These are phyloP conservation scores for Thalassarche chlororhynchos DNA, from an alignment of 2,113 vertebrate species.

Conservation along the genomic window DNA sequence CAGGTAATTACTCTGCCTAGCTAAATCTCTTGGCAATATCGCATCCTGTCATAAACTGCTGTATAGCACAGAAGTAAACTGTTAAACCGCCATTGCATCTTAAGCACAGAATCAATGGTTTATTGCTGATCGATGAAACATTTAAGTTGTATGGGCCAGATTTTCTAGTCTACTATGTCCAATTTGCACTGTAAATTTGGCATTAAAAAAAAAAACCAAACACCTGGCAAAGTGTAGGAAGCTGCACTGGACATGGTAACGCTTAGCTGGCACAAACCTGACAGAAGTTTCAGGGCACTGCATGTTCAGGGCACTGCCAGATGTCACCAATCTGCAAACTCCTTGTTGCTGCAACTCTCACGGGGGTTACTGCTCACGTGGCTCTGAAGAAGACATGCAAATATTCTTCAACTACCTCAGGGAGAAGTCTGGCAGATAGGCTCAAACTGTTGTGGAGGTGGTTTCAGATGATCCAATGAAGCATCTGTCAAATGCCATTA, in stretches of 20 bases:
- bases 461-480: neutral
- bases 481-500: neutral
- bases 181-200: neutral
- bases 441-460: neutral
- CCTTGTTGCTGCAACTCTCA: neutral
- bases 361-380: neutral
- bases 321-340: neutral
- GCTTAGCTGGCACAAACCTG: neutral
- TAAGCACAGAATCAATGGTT: neutral
- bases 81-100: neutral
- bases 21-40: neutral
- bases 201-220: neutral
- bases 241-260: too few relatives aligned
- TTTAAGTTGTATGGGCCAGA: neutral
- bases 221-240: neutral
- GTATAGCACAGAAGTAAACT: neutral
- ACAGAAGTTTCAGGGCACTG: neutral
- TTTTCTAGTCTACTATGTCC: neutral
- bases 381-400: neutral
- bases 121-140: neutral
- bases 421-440: neutral
- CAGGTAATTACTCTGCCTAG: slow-evolving; percentile 29
- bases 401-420: neutral
- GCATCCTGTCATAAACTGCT: neutral
- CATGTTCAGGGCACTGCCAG: neutral